These are phyloP conservation scores for Poeciliopsis paucimaculata DNA, from an alignment of 2,797 vertebrate species.

Conservation along the genomic window DNA sequence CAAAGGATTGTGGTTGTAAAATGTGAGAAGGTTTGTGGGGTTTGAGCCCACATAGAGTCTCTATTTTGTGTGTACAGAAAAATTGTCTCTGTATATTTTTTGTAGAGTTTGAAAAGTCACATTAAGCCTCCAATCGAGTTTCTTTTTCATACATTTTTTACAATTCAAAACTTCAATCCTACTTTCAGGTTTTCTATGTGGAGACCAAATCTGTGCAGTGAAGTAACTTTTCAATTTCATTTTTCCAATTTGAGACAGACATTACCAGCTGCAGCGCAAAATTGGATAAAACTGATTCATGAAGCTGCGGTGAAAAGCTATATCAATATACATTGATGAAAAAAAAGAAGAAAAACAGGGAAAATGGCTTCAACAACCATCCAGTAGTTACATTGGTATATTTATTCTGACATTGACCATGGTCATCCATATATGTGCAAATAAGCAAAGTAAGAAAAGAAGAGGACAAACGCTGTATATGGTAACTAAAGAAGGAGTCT, in stretches of 20 bases:
- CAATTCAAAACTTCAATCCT: background rate
- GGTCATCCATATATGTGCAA: conserved; percentile 41
- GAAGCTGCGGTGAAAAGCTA: conserved; percentile 1
- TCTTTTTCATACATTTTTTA: background rate
- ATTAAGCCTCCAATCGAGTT: background rate
- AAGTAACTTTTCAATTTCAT: conserved; percentile 5
- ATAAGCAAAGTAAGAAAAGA: conserved; percentile 36
- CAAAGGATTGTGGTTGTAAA: background rate
- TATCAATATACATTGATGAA: conserved; percentile 39
- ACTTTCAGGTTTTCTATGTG: background rate
- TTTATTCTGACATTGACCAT: conserved; percentile 25
- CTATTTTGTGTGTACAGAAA: background rate
- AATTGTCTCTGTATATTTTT: background rate
- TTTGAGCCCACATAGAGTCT: background rate
- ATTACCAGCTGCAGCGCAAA: background rate
- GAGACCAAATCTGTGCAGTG: background rate
- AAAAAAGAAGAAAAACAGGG: background rate
- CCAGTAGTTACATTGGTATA: conserved; percentile 42
- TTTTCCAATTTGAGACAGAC: background rate
- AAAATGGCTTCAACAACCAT: conserved; percentile 17
- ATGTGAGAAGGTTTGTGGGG: background rate
- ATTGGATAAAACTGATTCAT: background rate
- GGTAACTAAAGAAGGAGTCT: conserved; percentile 54
- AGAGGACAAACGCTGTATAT: conserved; percentile 21
- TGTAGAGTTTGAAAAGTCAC: background rate